Evolutionary conservation across 1,140 invertebrate genomes (phyloP), one percentile per base, ranked within the genome.

Genomic region (Meteorus sp.): DNA sequence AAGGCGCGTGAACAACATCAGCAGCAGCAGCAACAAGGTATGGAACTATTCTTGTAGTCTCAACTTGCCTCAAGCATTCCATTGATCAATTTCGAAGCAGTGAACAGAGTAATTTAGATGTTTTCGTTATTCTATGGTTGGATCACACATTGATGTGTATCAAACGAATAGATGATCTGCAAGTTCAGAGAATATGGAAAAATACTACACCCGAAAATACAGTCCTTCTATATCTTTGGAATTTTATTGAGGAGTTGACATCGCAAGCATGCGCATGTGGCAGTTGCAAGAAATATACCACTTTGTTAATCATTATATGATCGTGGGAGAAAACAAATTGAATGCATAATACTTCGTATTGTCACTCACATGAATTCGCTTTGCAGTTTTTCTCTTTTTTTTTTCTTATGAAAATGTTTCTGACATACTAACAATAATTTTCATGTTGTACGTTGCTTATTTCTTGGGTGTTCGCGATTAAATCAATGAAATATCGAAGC

Each of bases 1-100:
- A 80, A 80, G 64, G 82, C 82, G 4, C 75, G 82, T 56, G 82
- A 83, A 60, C 69, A 77, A 47, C 70, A 72, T 53, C 65, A 50
- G 59, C 77, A 73, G 19, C 69, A 68, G 47, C 69, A 68, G 53
- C 69, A 61, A 22, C 70, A 79, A 82, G 81, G 81, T 82, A 81
- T 74, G 76, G 19, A n/a, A 11, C 15, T 15, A 9, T 9, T 59
- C 20, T 59, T 52, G 56, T 59, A 39, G 6, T 5, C 37, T 52
- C 56, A 59, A 59, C 56, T 59, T 48, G 43, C 45, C 48, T 11
- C 23, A 31, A 29, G 9, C 11, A 35, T n/a, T n/a, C n/a, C n/a
- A 39, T 11, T 11, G 3, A 39, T n/a, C 15, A 37, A n/a, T n/a
- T 37, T n/a, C n/a, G n/a, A n/a, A n/a, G n/a, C n/a, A n/a, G n/a